Base-by-base conservation (phyloP, 2,113 vertebrate species). In the Mustela nigripes region DNA sequence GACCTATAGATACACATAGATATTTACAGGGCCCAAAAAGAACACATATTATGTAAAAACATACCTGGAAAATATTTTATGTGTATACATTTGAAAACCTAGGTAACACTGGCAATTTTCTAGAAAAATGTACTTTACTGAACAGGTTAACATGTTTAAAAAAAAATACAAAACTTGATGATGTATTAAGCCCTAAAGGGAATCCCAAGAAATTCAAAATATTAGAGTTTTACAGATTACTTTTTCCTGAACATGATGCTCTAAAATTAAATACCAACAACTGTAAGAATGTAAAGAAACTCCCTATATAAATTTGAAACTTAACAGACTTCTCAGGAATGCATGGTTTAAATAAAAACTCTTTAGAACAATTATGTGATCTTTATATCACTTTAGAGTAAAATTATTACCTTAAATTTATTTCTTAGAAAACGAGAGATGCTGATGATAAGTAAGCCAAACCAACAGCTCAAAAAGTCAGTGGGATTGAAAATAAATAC, bases 341-440 rank as follows among this genome's bases (percentile, higher is more conserved):
- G 12, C 14, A 45, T 28, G 7, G 19, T 65, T 22, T 58, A 86
- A 78, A 65, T 78, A 65, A 24, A 85, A 89, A 89, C 63, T 65
- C 21, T 14, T 73, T 67, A 33, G 48, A 74, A 63, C 58, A 84
- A 84, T 56, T 22, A 56, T 18, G 24, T 50, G 33, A 76, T 73
- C 22, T 24, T 93, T 53, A 22, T 11, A 26, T 74, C 22, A 90
- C 26, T 65, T 91, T 26, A 39, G 14, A 63, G 8, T 78, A 71
- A 76, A 91, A 88, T 62, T 56, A 89, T 48, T 53, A 58, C 3
- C 8, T 96, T 42, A 89, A 50, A 88, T 79, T 56, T 91, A 62
- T 87, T 95, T 88, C 58, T 94, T 96, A 69, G n/a, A 45, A 91
- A 26, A 80, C 45, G 76, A 58, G 78, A 94, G 42, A 53, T 6